Conservation (phyloP, 2,113 vertebrate species). For the Engystomops pustulosus region DNA sequence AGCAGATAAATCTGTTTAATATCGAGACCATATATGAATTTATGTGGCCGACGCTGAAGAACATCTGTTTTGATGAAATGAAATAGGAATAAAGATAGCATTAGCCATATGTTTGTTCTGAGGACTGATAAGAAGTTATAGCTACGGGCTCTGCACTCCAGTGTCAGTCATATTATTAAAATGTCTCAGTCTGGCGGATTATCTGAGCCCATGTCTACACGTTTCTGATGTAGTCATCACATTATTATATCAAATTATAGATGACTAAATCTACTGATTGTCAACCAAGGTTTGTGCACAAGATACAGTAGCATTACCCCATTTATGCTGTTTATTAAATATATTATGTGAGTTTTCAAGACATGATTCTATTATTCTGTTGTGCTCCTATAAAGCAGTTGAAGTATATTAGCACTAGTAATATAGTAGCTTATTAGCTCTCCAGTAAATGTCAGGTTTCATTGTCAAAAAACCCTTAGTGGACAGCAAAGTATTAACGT, state of each 20-base stretch:
- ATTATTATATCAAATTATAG: not conserved
- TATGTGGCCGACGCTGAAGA: constrained; percentile 4
- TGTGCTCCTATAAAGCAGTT: too few relatives aligned
- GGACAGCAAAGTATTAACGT: too few relatives aligned
- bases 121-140: constrained; percentile 42
- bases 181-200: not conserved
- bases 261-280: not conserved
- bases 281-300: not conserved
- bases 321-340: not conserved
- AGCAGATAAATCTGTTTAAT: constrained; percentile 14
- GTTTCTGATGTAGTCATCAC: not conserved
- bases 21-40: constrained; percentile 14
- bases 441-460: too few relatives aligned
- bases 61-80: constrained; percentile 46
- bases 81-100: constrained; percentile 44
- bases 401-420: too few relatives aligned
- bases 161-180: constrained; percentile 40
- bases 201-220: not conserved
- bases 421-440: too few relatives aligned
- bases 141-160: constrained; percentile 27
- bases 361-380: too few relatives aligned
- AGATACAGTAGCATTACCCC: not conserved
- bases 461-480: too few relatives aligned
- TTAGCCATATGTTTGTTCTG: constrained; percentile 38
- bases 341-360: too few relatives aligned